Percentiles rank a stretch among this genome's conserved stretches.
Conservation (phyloP, 2,797 vertebrate species). For the Pelochelys cantorii region DNA sequence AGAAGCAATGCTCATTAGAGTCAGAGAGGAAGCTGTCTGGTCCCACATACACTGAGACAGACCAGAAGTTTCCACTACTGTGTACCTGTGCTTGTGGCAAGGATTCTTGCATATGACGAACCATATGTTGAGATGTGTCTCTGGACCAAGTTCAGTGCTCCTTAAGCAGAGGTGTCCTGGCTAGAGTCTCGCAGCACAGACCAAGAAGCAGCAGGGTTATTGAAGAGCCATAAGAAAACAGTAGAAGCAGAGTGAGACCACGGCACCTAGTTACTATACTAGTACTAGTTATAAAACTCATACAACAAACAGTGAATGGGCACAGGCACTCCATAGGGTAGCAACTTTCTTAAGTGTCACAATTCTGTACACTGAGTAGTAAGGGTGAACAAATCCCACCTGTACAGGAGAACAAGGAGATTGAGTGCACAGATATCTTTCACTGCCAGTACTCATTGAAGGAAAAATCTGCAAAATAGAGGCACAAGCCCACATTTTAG, state of each 20-base stretch:
- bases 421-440: no score
- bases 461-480: no score
- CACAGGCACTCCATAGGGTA: no score
- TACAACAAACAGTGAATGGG: no score
- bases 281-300: no score
- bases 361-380: no score
- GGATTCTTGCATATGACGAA: neutral
- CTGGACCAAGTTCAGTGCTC: neutral
- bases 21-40: neutral
- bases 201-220: neutral
- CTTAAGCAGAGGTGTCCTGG: fast-evolving
- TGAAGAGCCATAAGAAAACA: neutral
- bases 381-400: no score
- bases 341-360: no score
- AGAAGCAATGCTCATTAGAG: neutral
- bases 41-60: neutral
- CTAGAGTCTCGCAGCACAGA: neutral
- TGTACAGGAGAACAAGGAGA: no score
- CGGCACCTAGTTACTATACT: neutral
- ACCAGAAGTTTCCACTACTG: neutral
- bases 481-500: no score
- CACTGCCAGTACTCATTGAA: no score
- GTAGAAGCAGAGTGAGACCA: neutral
- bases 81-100: neutral
- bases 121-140: no score